Evolutionary conservation across 2,113 vertebrate species (phyloP), one percentile per base, ranked within the genome.

Genomic region (Daphoenositta chrysoptera): DNA sequence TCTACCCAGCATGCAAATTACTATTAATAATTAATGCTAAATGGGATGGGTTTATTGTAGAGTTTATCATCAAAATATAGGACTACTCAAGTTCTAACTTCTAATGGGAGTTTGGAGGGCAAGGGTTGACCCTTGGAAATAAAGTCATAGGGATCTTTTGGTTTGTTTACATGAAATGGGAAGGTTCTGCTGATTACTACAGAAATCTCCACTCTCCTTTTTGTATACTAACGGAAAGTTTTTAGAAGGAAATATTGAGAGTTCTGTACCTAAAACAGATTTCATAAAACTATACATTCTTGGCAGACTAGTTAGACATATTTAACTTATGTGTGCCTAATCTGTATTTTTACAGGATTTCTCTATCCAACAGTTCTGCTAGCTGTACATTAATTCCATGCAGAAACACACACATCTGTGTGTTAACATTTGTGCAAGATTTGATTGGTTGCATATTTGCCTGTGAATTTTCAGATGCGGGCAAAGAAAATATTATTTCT

Each of bases 281-380:
- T 93, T 82, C 56, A 90, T 87, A 89, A 95, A 96, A 39, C 72
- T 81, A 50, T 71, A 82, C 44, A 65, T 92, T 93, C 88, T 93
- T 94, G 80, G 88, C 91, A 95, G 0, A 7, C 56, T 73, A 61
- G 50, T 92, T 85, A 72, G 68, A 89, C 26, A 37, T 66, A 75
- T 94, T 94, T 92, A 77, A 95, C 19, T 91, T 95, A 92, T 61
- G n/a, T 72, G 68, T 75, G 85, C 56, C 37, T 93, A 96, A 93
- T 95, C 68, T 90, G 79, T 77, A 84, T 90, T 96, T 96, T 96
- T 93, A 94, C 47, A 64, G 56, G 80, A 93, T 75, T 93, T 90
- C 60, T 84, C 83, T 89, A 4, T 94, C 92, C 92, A 92, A 79
- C 83, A 82, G 30, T 83, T 95, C 90, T 95, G 83, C 60, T 96